Evolutionary conservation across 1,140 invertebrate genomes (phyloP).

Genomic region (Telenomus remus): DNA sequence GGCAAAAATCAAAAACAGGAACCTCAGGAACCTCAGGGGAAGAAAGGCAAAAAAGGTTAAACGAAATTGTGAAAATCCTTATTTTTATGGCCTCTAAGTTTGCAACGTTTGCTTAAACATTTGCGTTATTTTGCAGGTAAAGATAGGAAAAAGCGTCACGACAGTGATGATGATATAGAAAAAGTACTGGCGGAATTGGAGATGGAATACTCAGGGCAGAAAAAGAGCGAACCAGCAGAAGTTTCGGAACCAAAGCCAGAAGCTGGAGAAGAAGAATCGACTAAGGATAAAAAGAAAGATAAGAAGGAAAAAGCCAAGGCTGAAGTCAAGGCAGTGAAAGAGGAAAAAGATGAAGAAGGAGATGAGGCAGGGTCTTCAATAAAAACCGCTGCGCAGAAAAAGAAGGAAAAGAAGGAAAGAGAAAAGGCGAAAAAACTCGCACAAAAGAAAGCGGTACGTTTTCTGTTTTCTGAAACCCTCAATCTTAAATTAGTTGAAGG

Average conservation of each 20-base stretch:
- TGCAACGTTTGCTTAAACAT: no score
- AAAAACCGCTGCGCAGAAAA: slow-evolving; percentile 89
- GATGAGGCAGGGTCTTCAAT: slow-evolving; percentile 78
- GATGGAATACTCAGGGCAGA: slow-evolving; percentile 83
- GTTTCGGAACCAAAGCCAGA: slow-evolving; percentile 67
- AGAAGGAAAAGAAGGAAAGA: slow-evolving; percentile 90
- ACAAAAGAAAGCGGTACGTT: slow-evolving; percentile 76
- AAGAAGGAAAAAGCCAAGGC: slow-evolving; percentile 66
- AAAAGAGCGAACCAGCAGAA: slow-evolving; percentile 62
- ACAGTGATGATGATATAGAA: slow-evolving; percentile 90
- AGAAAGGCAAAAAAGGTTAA: slow-evolving; percentile 75
- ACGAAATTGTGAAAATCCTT: no score
- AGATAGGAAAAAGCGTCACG: slow-evolving; percentile 85
- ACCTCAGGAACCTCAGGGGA: slow-evolving; percentile 52
- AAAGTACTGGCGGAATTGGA: slow-evolving; percentile 87
- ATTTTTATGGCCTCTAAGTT: no score
- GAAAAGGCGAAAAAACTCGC: slow-evolving; percentile 85
- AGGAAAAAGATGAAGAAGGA: slow-evolving; percentile 72
- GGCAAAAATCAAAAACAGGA: slow-evolving; percentile 68
- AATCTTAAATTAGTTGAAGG: not conserved
- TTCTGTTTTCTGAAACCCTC: no score
- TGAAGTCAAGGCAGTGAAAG: slow-evolving; percentile 64
- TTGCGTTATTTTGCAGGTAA: slow-evolving; percentile 66
- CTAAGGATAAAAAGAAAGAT: slow-evolving; percentile 72
- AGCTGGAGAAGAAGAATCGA: slow-evolving; percentile 63